Base-by-base conservation (phyloP, 2,888 invertebrate species). In the Marronus borbonicus region DNA sequence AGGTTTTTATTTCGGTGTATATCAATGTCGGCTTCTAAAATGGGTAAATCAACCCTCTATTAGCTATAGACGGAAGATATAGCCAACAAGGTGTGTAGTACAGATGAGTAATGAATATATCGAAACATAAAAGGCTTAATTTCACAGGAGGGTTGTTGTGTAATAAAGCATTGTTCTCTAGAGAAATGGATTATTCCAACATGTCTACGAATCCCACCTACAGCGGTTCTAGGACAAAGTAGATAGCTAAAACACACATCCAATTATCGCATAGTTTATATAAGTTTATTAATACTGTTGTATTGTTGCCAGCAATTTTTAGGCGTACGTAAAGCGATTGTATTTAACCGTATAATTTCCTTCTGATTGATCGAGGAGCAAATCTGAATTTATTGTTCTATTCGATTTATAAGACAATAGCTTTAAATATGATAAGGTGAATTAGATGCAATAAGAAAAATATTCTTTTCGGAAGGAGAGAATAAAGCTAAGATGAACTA, bases 141-240 rank as follows among this genome's bases (percentile, higher is more conserved):
- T 88, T 87, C 86, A 84, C 86, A 86, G 85, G 85, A 86, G 87
- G 87, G 87, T 88, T 87, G 87, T 87, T 87, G 87, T 87, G 87
- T 88, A 87, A 88, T 88, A 88, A 88, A 87, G 87, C 87, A 88
- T 88, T 88, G 88, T 88, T 88, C 88, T 88, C 88, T 83, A 81
- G 88, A 88, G 87, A 85, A 87, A 88, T 85, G 86, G 87, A 87
- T 85, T 85, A 85, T 85, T 84, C 85, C 83, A 83, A 85, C 84
- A 85, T 86, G 84, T 85, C 85, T 84, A 85, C 85, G 84, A 83
- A 82, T 81, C 76, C 66, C 75, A 20, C 52, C 76, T 50, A 82
- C 80, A 74, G 79, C 80, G 80, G 76, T 80, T 82, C 81, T 83
- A 82, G 81, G 83, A 83, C 83, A 82, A 83, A 81, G 82, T 81